Conservation (phyloP, 2,797 vertebrate species). For the Sebastes diploproa region DNA sequence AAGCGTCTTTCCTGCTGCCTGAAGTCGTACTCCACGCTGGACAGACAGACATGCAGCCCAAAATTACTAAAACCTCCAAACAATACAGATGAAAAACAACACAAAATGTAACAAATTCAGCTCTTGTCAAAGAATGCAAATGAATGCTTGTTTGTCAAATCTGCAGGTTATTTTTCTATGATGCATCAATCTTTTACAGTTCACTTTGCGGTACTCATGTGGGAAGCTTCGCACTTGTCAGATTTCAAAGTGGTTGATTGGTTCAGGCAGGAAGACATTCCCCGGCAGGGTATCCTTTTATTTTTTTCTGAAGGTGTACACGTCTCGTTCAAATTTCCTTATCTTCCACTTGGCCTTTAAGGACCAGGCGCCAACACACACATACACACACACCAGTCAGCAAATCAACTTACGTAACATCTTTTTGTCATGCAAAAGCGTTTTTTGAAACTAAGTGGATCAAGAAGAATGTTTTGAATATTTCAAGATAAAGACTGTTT, state of each 20-base stretch:
- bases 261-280: constrained; percentile 40
- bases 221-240: constrained; percentile 38
- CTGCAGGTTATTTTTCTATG: constrained; percentile 1
- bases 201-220: constrained; percentile 29
- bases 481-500: constrained; percentile 54
- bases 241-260: constrained; percentile 52
- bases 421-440: constrained; percentile 52
- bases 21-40: constrained; percentile 86
- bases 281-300: not conserved
- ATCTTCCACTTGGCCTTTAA: constrained; percentile 56
- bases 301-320: constrained; percentile 19
- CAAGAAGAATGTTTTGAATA: constrained; percentile 53
- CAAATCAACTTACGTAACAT: constrained; percentile 49
- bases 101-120: constrained; percentile 5
- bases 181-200: not conserved
- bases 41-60: constrained; percentile 43
- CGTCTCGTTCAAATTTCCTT: constrained; percentile 29
- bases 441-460: constrained; percentile 55
- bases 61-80: constrained; percentile 3
- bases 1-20: constrained; percentile 81
- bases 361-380: constrained; percentile 17
- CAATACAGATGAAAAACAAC: not conserved
- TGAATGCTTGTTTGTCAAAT: constrained; percentile 5
- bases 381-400: constrained; percentile 25
- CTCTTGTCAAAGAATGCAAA: constrained; percentile 23